Evolutionary conservation across 2,113 vertebrate species (phyloP).

Genomic region (Oreochromis tanganicae): DNA sequence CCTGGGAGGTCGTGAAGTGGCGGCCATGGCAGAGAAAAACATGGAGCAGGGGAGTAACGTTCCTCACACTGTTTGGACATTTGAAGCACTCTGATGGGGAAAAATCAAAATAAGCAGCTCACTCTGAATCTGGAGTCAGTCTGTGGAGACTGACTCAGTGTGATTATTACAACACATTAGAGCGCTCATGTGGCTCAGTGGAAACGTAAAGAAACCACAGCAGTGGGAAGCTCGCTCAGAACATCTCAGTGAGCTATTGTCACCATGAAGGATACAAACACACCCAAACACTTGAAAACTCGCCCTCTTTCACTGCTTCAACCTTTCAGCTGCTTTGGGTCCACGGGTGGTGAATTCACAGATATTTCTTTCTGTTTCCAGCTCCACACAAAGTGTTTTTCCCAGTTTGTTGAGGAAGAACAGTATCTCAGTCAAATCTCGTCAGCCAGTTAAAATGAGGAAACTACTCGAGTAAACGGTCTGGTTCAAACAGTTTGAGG

Average conservation of each 20-base stretch:
- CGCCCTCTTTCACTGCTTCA: background rate
- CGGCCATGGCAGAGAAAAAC: background rate
- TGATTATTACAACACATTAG: background rate
- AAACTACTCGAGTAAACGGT: background rate
- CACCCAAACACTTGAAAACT: background rate
- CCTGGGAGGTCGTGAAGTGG: background rate
- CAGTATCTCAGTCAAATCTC: background rate
- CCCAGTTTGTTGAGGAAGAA: background rate
- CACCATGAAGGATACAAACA: background rate
- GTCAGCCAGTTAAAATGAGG: background rate
- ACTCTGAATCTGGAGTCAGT: background rate
- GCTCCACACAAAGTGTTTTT: background rate
- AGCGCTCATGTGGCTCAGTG: rapidly evolving
- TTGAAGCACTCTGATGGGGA: background rate
- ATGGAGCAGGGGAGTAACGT: background rate
- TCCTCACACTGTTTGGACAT: background rate
- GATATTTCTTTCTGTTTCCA: background rate
- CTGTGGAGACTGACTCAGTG: background rate
- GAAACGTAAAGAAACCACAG: background rate
- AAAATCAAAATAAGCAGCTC: background rate
- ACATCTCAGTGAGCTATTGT: rapidly evolving
- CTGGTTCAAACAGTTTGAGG: background rate
- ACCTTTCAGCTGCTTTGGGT: background rate
- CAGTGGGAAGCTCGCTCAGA: background rate
- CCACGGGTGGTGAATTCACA: background rate